phyloP scores from a whole-genome alignment of 2,113 vertebrate genomes.

The Lanius ludovicianus region DNA sequence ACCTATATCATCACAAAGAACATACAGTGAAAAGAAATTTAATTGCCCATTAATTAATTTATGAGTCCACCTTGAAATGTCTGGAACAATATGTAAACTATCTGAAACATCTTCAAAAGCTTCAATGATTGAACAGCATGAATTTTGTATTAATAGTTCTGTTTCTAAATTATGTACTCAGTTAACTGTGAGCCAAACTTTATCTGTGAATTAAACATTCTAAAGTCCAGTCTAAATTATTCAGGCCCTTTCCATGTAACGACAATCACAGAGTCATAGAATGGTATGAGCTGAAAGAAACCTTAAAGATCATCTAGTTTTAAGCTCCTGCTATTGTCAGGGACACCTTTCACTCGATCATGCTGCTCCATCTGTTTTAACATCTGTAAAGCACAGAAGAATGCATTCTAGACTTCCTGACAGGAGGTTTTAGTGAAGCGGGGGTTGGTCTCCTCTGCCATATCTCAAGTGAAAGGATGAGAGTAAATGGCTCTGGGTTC shows the following conservation, averaged over 20 bases:
- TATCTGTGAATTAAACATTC: not conserved
- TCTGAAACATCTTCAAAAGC: not conserved
- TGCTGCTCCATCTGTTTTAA: not conserved
- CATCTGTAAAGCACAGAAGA: not conserved
- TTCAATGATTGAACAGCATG: not conserved
- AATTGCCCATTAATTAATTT: not conserved
- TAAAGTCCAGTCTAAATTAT: not conserved
- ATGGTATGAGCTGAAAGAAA: not conserved
- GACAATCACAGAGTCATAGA: not conserved
- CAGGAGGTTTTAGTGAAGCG: not conserved
- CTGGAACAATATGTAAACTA: not conserved
- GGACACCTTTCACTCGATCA: not conserved
- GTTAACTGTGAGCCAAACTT: not conserved
- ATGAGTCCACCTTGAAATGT: not conserved
- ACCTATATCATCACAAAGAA: not conserved
- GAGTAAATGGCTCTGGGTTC: not conserved
- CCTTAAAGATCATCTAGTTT: not conserved
- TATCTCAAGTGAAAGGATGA: not conserved
- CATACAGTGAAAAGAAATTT: not conserved
- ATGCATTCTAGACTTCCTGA: not conserved
- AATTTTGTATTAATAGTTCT: not conserved
- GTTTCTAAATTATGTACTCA: not conserved
- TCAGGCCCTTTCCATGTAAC: not conserved
- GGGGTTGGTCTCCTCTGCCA: not conserved
- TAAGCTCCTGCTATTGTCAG: not conserved